Percentiles rank a stretch among this genome's conserved stretches.
phyloP scores from a whole-genome alignment of 2,888 invertebrate genomes.

The Chrysolina americana region DNA sequence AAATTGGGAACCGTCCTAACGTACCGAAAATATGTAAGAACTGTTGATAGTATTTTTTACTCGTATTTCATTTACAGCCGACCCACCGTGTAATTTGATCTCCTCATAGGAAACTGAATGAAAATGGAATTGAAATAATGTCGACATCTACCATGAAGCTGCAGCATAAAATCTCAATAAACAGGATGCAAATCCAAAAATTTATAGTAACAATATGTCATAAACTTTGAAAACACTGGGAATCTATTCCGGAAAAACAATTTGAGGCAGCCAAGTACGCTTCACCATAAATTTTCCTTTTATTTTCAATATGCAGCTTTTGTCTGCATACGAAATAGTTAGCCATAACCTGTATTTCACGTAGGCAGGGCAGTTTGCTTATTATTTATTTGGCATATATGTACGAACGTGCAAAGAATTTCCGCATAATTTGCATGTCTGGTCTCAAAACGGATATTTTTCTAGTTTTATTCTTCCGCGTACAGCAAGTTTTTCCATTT shows the following conservation, averaged over 20 bases:
- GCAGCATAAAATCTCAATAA: constrained; percentile 47
- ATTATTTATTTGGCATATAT: constrained; percentile 31
- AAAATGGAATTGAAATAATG: neutral
- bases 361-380: constrained; percentile 28
- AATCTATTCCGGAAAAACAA: constrained; percentile 43
- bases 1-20: no score
- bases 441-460: constrained; percentile 7
- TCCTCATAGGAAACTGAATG: no score
- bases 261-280: constrained; percentile 39
- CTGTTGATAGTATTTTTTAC: no score
- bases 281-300: constrained; percentile 52
- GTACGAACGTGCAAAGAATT: constrained; percentile 23
- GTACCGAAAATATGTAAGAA: no score
- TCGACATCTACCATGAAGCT: constrained; percentile 39
- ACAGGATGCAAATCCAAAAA: constrained; percentile 52
- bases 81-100: no score
- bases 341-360: constrained; percentile 44
- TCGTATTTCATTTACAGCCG: no score
- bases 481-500: no score
- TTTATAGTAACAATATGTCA: constrained; percentile 54
- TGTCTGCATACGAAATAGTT: constrained; percentile 51
- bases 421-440: constrained; percentile 18
- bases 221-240: constrained; percentile 43
- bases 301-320: constrained; percentile 57
- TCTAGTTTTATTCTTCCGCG: neutral